Conservation (phyloP, 2,113 vertebrate genomes). For the Plestiodon gilberti region DNA sequence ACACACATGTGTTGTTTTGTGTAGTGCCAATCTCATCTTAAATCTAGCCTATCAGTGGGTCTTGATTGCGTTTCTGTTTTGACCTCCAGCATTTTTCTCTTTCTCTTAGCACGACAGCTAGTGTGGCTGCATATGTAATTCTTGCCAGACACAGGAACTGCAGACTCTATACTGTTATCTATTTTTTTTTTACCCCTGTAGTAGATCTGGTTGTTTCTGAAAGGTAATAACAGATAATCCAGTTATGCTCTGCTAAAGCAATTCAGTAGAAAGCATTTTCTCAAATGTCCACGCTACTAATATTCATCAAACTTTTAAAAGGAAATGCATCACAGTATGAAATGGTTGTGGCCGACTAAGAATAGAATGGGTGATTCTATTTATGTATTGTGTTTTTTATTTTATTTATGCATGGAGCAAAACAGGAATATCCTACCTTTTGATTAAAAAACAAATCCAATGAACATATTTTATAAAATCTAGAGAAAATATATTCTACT, state of each 20-base stretch:
- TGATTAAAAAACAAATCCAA: background rate
- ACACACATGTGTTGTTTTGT: background rate
- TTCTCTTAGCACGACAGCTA: background rate
- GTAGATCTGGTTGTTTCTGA: slow-evolving; percentile 43
- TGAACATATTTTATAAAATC: background rate
- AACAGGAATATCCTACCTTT: background rate
- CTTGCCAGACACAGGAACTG: slow-evolving; percentile 25
- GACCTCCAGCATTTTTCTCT: background rate
- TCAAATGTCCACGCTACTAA: slow-evolving; percentile 52
- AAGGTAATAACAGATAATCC: slow-evolving; percentile 57
- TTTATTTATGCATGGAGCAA: background rate
- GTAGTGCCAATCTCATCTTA: background rate
- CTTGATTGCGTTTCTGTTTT: background rate
- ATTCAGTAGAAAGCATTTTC: slow-evolving; percentile 43
- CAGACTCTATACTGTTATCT: slow-evolving; percentile 39
- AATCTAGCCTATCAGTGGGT: background rate
- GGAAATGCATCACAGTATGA: slow-evolving; percentile 39
- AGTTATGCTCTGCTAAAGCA: slow-evolving; percentile 54
- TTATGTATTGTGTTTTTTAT: background rate
- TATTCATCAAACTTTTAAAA: slow-evolving; percentile 29
- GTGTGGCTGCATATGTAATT: slow-evolving; percentile 19
- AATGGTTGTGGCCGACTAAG: slow-evolving; percentile 2
- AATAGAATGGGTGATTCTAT: background rate
- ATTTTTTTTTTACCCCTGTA: slow-evolving; percentile 7
- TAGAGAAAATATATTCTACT: no score